Conservation (phyloP, 2,797 vertebrate species). For the Podarcis siculus region DNA sequence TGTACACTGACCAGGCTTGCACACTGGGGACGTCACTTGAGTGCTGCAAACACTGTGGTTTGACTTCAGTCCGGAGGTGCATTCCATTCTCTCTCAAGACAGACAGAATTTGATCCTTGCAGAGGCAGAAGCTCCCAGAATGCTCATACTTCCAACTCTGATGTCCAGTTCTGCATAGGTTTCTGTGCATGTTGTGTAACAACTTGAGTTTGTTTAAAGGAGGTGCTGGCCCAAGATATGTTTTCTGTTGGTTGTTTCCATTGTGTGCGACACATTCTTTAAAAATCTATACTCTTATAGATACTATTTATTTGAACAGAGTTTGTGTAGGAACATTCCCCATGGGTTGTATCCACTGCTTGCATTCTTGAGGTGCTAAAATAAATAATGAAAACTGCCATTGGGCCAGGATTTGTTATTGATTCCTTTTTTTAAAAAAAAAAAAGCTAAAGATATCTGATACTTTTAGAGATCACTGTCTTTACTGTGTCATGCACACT, state of each 20-base stretch:
- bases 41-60: too few species aligned
- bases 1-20: too few species aligned
- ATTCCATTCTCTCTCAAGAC: too few species aligned
- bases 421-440: constrained; percentile 54
- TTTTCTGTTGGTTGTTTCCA: background rate
- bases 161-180: background rate
- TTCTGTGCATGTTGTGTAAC: too few species aligned
- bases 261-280: background rate
- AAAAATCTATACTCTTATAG: background rate
- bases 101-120: background rate
- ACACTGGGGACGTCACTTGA: too few species aligned
- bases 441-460: constrained; percentile 67
- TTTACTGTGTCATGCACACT: constrained; percentile 61
- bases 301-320: background rate
- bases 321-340: constrained; percentile 23
- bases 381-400: constrained; percentile 65
- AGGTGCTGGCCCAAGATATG: background rate
- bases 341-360: constrained; percentile 35
- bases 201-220: background rate
- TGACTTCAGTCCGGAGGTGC: too few species aligned
- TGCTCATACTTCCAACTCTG: background rate
- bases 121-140: background rate
- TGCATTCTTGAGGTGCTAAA: constrained; percentile 50
- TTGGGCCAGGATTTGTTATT: constrained; percentile 66
- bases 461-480: constrained; percentile 63